These are phyloP conservation scores for Condylura cristata DNA, from an alignment of 2,113 vertebrate species.

Conservation along the genomic window DNA sequence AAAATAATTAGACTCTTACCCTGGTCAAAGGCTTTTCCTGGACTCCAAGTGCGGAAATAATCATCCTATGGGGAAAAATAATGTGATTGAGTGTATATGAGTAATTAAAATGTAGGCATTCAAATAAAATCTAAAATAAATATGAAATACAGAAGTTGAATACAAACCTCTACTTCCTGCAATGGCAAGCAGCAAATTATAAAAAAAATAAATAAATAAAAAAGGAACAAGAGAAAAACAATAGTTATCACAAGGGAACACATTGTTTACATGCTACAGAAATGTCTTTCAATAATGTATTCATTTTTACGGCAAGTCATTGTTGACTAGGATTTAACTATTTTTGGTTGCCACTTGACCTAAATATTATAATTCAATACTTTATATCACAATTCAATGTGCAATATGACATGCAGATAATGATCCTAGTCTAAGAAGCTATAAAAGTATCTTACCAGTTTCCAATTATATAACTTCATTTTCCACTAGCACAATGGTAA, in stretches of 20 bases:
- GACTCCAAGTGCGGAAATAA: conserved; percentile 94
- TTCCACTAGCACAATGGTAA: conserved; percentile 49
- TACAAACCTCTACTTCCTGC: conserved; percentile 94
- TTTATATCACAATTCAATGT: conserved; percentile 36
- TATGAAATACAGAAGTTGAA: conserved; percentile 79
- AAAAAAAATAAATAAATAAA: conserved; percentile 61
- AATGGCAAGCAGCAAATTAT: conserved; percentile 86
- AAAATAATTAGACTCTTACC: conserved; percentile 86
- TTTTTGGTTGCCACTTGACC: not conserved
- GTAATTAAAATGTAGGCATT: conserved; percentile 26
- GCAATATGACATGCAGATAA: conserved; percentile 53
- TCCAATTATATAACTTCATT: conserved; percentile 67
- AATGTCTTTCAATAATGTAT: conserved; percentile 58
- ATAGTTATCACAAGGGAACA: conserved; percentile 81
- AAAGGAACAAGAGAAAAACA: conserved; percentile 84
- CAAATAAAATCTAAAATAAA: conserved; percentile 62
- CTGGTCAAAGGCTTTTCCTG: conserved; percentile 94
- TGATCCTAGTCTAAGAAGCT: conserved; percentile 61
- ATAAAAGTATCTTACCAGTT: conserved; percentile 53
- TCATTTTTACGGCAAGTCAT: conserved; percentile 25
- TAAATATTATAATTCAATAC: conserved; percentile 42
- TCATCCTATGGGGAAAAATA: conserved; percentile 87
- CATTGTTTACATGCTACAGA: conserved; percentile 62
- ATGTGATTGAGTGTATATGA: conserved; percentile 71
- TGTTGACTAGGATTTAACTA: not conserved